Conservation (phyloP, 1,140 invertebrate genomes). For the Galleria mellonella region DNA sequence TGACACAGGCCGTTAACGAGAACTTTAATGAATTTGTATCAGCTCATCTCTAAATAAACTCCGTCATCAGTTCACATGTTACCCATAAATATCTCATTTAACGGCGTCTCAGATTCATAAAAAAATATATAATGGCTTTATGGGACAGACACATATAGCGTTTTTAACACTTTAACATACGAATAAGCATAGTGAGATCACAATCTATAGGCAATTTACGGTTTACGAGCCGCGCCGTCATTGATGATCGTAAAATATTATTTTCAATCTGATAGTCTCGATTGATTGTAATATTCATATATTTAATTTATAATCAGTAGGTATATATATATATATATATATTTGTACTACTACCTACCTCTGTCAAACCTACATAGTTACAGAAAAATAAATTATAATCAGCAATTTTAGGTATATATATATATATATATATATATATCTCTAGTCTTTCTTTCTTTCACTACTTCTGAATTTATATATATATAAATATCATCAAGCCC, state of each 20-base stretch:
- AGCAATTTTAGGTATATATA: too few relatives aligned
- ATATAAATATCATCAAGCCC: too few relatives aligned
- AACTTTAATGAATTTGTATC: conserved; percentile 42
- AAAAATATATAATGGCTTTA: conserved; percentile 41
- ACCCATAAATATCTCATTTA: conserved; percentile 49
- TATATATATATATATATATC: too few relatives aligned
- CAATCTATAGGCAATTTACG: conserved; percentile 3
- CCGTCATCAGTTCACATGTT: conserved; percentile 50
- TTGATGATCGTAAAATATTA: too few relatives aligned
- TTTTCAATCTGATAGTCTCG: too few relatives aligned
- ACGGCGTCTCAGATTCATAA: conserved; percentile 47
- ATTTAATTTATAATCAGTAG: not conserved
- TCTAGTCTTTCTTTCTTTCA: too few relatives aligned
- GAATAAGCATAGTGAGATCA: conserved; percentile 3
- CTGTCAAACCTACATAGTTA: too few relatives aligned
- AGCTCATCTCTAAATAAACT: conserved; percentile 32
- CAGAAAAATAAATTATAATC: too few relatives aligned
- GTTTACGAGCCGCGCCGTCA: too few relatives aligned
- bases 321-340: too few relatives aligned
- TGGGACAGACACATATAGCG: conserved; percentile 21
- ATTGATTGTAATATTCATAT: not conserved
- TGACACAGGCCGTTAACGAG: conserved; percentile 13
- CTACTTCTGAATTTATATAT: too few relatives aligned
- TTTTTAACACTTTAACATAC: conserved; percentile 14
- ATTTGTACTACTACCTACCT: too few relatives aligned